Base-by-base conservation (phyloP, 92 coral and sea anemone genomes). In the Epizoanthus ramosus region DNA sequence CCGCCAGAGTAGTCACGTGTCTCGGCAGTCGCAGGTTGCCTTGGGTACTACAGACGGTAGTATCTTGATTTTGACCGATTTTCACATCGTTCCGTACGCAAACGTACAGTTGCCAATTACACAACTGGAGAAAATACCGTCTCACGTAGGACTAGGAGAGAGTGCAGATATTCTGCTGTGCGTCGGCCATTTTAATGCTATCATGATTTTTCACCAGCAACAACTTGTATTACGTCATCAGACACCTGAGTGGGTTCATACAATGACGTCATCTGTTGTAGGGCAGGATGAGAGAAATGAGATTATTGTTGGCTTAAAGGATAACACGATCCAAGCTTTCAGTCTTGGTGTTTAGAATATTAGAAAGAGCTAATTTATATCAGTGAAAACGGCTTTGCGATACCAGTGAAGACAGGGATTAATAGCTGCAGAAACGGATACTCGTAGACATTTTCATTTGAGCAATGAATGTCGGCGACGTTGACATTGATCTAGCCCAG, bases 101-200 rank as follows among this genome's bases (percentile, higher is more conserved):
- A 85, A 79, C 79, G 90, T 90, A 15, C 91, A 90, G 57, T 76
- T 93, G 19, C 85, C 97, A 25, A 67, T 93, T 0, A 93, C 97
- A 10, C 88, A 84, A 25, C 83, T 93, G 18, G 80, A 79, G n/a
- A 56, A 90, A 5, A 57, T 89, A 22, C 61, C 89, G n/a, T 43
- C 82, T 10, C 79, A 22, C 1, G 56, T 31, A 24, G 85, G 88
- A 17, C 43, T 31, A 24, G 85, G 88, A 17, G 88, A 83, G 15
- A 47, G 45, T 16, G 52, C 75, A 67, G 97, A 93, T 80, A 71
- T 88, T 73, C 57, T 93, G 58, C 24, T 93, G 67, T 90, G 97
- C 57, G 74, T 89, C 37, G 97, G 97, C 24, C 90, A 93, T 80
- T 93, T 93, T 84, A 90, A 93, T 65, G 91, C 94, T 58, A 43